A percentile compares a stretch with the other conserved stretches of the same genome.
Conservation (phyloP, 2,113 vertebrate species). For the Hypocryptadius cinnamomeus region DNA sequence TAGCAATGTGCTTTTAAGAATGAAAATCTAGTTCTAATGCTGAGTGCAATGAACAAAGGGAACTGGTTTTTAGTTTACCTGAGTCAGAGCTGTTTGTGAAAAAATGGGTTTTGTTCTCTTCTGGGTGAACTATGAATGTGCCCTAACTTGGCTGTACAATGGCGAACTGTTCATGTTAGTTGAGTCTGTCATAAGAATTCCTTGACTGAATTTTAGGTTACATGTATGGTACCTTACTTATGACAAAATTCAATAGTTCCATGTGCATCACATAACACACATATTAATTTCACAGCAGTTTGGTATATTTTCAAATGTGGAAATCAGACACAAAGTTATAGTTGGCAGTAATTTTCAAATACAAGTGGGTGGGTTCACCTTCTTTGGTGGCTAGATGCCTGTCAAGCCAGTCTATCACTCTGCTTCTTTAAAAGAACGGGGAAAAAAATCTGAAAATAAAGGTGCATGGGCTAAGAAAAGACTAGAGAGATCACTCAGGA, state of each 20-base stretch:
- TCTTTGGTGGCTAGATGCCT: neutral
- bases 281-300: neutral
- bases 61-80: neutral
- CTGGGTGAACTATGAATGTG: rapidly evolving
- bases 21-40: neutral
- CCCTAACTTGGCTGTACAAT: neutral
- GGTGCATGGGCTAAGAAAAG: neutral
- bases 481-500: neutral
- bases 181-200: neutral
- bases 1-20: neutral
- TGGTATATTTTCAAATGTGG: neutral
- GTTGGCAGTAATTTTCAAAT: neutral
- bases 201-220: neutral
- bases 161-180: neutral
- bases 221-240: neutral
- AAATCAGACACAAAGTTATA: neutral
- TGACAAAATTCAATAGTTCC: neutral
- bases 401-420: neutral
- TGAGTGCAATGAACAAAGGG: neutral
- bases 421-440: neutral
- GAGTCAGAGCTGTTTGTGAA: neutral
- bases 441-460: neutral
- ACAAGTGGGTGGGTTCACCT: neutral
- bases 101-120: neutral
- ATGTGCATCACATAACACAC: neutral